Percentiles rank a stretch among this genome's conserved stretches.
phyloP scores from a whole-genome alignment of 2,888 invertebrate species.

The Notodonta dromedarius region DNA sequence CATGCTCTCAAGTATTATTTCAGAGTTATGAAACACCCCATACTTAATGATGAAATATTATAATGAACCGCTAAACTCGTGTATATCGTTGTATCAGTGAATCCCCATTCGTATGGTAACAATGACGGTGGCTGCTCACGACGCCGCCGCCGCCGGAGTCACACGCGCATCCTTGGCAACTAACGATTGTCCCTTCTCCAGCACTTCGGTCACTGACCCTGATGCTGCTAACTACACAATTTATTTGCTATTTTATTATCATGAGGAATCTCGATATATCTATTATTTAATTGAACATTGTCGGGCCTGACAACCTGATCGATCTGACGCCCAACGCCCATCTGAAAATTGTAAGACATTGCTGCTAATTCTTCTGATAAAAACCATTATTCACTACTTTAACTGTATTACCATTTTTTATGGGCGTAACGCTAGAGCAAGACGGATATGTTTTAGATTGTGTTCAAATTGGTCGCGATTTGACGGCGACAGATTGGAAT shows the following conservation, averaged over 20 bases:
- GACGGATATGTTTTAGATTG: too few species aligned
- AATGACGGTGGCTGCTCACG: conserved; percentile 64
- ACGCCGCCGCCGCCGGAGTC: conserved; percentile 40
- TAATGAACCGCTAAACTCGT: conserved; percentile 1
- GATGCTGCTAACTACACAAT: conserved; percentile 45
- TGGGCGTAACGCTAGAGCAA: too few species aligned
- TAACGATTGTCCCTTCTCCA: conserved; percentile 71
- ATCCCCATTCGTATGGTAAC: conserved; percentile 45
- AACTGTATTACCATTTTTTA: too few species aligned
- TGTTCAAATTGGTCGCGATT: too few species aligned
- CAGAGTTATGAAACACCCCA: too few species aligned
- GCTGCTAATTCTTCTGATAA: too few species aligned
- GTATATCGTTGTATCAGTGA: conserved; percentile 2
- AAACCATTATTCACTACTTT: too few species aligned
- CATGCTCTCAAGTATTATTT: too few species aligned
- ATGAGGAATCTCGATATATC: conserved; percentile 16
- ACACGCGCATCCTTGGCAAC: conserved; percentile 75
- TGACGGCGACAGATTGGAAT: too few species aligned
- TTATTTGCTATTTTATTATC: conserved; percentile 36
- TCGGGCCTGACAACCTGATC: too few species aligned
- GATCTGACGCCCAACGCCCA: too few species aligned
- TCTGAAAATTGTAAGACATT: too few species aligned
- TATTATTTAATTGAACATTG: not conserved
- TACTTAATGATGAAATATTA: not conserved
- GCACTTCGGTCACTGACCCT: conserved; percentile 62